Evolutionary conservation across 1,140 invertebrate species (phyloP).

Genomic region (Lithobius niger): DNA sequence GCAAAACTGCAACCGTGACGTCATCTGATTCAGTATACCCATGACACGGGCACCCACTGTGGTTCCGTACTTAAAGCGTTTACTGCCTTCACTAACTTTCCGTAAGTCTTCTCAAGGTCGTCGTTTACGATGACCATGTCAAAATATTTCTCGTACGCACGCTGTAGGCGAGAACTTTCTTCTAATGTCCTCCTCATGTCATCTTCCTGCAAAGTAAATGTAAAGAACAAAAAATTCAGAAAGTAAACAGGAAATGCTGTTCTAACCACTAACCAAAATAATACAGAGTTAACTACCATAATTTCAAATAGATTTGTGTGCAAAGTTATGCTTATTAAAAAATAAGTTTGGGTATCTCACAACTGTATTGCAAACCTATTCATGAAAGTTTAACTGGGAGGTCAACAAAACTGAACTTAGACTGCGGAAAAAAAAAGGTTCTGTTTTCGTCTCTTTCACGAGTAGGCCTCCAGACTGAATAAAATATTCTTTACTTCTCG

Average conservation of each 20-base stretch:
- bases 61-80: slow-evolving; percentile 80
- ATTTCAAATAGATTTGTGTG: too few relatives aligned
- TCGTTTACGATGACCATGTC: slow-evolving; percentile 88
- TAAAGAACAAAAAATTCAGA: slow-evolving; percentile 15
- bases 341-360: too few relatives aligned
- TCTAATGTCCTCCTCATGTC: slow-evolving; percentile 81
- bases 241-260: slow-evolving; percentile 1
- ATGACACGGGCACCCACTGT: slow-evolving; percentile 97
- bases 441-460: too few relatives aligned
- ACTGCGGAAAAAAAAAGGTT: too few relatives aligned
- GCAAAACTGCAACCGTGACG: too few relatives aligned
- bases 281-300: not conserved
- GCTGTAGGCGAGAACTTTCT: slow-evolving; percentile 79
- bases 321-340: too few relatives aligned
- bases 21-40: slow-evolving; percentile 96
- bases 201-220: slow-evolving; percentile 56
- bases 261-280: not conserved
- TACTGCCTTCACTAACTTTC: slow-evolving; percentile 75
- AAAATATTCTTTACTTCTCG: too few relatives aligned
- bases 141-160: slow-evolving; percentile 90
- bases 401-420: too few relatives aligned
- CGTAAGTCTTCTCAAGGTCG: slow-evolving; percentile 86
- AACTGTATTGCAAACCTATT: too few relatives aligned
- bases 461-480: too few relatives aligned
- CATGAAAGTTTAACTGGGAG: too few relatives aligned